A percentile compares a stretch with the other conserved stretches of the same genome.
Conservation (phyloP, 2,113 vertebrate species). For the Guaruba guarouba region DNA sequence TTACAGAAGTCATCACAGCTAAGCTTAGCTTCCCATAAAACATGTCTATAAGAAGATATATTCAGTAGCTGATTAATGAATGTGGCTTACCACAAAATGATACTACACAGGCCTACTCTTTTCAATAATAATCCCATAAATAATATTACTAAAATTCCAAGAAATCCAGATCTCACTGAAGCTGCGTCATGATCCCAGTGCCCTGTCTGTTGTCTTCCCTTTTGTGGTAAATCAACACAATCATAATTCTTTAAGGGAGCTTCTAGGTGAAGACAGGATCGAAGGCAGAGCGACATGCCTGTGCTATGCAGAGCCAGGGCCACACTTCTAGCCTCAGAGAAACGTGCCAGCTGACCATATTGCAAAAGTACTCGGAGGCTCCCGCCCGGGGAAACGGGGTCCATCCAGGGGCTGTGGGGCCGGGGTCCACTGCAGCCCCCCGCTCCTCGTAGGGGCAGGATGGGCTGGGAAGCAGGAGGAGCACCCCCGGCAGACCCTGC, state of each 20-base stretch:
- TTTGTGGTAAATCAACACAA: constrained; percentile 14
- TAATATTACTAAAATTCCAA: constrained; percentile 27
- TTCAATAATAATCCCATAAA: constrained; percentile 45
- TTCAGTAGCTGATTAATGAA: constrained; percentile 43
- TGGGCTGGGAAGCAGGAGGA: too few species aligned
- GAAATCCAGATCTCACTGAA: background rate
- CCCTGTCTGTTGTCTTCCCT: background rate
- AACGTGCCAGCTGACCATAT: background rate
- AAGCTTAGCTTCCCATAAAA: background rate
- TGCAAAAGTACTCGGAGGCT: background rate
- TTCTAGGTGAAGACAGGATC: constrained; percentile 16
- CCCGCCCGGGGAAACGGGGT: background rate
- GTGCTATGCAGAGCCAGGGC: background rate
- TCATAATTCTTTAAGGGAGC: background rate
- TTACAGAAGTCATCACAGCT: background rate
- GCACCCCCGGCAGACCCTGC: background rate
- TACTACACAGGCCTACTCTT: constrained; percentile 12
- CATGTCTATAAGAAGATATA: background rate
- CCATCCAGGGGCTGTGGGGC: background rate
- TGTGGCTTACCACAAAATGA: constrained; percentile 46
- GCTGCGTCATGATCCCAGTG: background rate
- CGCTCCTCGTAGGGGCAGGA: background rate
- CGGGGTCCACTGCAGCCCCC: background rate
- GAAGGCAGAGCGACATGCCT: background rate
- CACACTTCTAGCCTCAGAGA: background rate